These are phyloP conservation scores for Xiphydria camelus DNA, from an alignment of 2,888 invertebrate genomes.

Conservation along the genomic window DNA sequence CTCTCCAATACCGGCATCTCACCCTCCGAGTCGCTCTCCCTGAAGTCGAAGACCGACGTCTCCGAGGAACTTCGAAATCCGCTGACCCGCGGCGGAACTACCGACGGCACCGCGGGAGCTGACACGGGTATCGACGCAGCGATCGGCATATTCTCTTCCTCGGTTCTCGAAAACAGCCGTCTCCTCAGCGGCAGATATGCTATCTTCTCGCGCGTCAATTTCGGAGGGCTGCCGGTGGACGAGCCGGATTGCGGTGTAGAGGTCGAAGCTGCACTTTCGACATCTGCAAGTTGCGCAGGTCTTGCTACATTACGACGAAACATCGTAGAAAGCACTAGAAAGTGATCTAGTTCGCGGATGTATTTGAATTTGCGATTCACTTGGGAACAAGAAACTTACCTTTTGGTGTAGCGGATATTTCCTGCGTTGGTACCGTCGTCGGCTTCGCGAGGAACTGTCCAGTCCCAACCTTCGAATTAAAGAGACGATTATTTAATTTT, in stretches of 20 bases:
- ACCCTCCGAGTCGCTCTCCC: conserved; percentile 67
- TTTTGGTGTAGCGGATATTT: conserved; percentile 41
- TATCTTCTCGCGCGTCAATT: conserved; percentile 57
- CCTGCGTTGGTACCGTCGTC: conserved; percentile 32
- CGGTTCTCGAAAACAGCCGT: conserved; percentile 66
- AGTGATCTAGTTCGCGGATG: too few species aligned
- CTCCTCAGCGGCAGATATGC: conserved; percentile 55
- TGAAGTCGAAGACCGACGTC: conserved; percentile 68
- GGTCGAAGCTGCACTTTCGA: conserved; percentile 41
- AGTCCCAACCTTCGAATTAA: conserved; percentile 40
- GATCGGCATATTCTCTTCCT: conserved; percentile 55
- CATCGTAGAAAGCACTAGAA: too few species aligned
- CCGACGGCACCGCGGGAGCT: conserved; percentile 33
- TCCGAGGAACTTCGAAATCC: conserved; percentile 65
- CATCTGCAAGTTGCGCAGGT: too few species aligned
- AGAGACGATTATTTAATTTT: too few species aligned
- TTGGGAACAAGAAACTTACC: conserved; percentile 34
- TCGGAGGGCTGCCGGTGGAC: conserved; percentile 58
- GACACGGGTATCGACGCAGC: conserved; percentile 31
- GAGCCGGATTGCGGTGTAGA: conserved; percentile 48
- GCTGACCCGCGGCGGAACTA: conserved; percentile 57
- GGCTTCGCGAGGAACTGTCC: conserved; percentile 44
- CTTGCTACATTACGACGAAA: too few species aligned
- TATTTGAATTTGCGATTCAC: too few species aligned
- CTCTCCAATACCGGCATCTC: conserved; percentile 67